phyloP scores from a whole-genome alignment of 1,140 invertebrate species.

The Aleiodes sp. region DNA sequence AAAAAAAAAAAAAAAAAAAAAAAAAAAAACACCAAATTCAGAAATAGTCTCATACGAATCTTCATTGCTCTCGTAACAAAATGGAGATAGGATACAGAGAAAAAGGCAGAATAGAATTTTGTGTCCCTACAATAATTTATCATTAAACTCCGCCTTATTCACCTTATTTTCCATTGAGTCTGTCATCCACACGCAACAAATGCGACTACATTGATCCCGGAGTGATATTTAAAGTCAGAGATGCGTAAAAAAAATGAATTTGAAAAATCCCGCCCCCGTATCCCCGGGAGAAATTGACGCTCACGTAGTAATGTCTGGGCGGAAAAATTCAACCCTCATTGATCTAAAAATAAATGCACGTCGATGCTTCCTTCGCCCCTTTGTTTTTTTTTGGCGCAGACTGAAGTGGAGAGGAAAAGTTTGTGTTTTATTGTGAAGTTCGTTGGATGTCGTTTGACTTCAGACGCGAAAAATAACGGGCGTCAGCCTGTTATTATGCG shows the following conservation, averaged over 20 bases:
- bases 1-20: too few species aligned
- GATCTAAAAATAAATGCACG: neutral
- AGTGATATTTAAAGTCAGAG: conserved; percentile 7
- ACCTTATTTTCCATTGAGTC: conserved; percentile 16
- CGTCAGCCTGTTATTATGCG: too few species aligned
- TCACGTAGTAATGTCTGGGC: neutral
- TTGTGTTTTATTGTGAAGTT: too few species aligned
- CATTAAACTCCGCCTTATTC: neutral
- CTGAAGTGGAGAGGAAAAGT: neutral
- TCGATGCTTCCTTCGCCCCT: conserved; percentile 20
- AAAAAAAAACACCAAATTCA: too few species aligned
- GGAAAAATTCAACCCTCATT: neutral
- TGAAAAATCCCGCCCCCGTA: neutral
- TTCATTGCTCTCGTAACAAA: too few species aligned
- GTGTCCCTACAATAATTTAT: neutral
- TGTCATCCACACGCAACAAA: neutral
- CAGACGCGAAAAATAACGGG: too few species aligned
- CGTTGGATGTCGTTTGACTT: too few species aligned
- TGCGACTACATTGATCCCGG: conserved; percentile 2
- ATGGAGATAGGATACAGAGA: too few species aligned
- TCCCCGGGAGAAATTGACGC: neutral
- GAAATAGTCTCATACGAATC: too few species aligned
- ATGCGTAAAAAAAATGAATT: neutral
- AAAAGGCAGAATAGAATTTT: too few species aligned
- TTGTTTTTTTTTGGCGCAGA: too few species aligned